Percentiles rank a stretch among this genome's conserved stretches.
These are phyloP conservation scores for Plagiodera versicolora DNA, from an alignment of 2,888 invertebrate genomes.

Conservation along the genomic window DNA sequence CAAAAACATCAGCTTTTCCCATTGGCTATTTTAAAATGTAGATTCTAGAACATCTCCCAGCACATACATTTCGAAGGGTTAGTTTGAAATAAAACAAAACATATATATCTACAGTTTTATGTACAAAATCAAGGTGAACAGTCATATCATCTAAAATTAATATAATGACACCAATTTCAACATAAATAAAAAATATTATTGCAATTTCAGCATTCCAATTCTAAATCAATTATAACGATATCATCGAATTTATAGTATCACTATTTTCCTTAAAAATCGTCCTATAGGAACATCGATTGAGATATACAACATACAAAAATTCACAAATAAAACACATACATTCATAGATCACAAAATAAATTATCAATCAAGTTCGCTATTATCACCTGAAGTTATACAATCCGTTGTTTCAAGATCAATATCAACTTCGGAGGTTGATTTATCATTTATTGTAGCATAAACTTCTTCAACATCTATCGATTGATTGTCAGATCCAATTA, in stretches of 20 bases:
- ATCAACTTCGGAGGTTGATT: slow-evolving; percentile 9
- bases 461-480: not conserved
- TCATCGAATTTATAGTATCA: not conserved
- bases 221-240: not conserved
- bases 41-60: no score
- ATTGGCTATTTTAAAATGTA: no score
- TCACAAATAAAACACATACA: slow-evolving; percentile 33
- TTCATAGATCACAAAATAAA: slow-evolving; percentile 36
- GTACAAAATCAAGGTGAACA: not conserved
- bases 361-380: slow-evolving; percentile 37
- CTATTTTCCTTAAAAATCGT: not conserved
- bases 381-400: slow-evolving; percentile 26
- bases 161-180: not conserved
- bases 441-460: not conserved
- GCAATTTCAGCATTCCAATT: not conserved
- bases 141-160: not conserved
- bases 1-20: no score
- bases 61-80: not conserved
- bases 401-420: slow-evolving; percentile 28
- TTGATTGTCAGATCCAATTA: not conserved
- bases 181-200: not conserved
- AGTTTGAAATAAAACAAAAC: not conserved
- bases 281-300: not conserved
- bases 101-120: not conserved
- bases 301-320: slow-evolving; percentile 27